Conservation (phyloP, 2,888 invertebrate species). For the Lasioglossum figueresi region DNA sequence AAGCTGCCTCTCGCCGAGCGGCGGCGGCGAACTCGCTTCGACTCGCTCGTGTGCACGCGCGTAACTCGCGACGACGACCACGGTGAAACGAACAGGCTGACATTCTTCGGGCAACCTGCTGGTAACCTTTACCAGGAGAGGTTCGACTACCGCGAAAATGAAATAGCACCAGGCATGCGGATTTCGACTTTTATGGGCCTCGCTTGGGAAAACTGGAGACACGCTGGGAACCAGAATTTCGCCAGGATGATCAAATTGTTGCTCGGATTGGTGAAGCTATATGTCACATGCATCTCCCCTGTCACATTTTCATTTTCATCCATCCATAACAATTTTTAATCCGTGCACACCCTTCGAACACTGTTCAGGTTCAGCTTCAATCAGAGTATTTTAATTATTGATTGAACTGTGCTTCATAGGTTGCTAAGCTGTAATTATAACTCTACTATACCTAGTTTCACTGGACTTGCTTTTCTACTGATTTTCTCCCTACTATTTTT, state of each 20-base stretch:
- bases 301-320: not conserved
- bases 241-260: not conserved
- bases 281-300: not conserved
- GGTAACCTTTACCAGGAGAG: constrained; percentile 51
- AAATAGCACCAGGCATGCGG: constrained; percentile 32
- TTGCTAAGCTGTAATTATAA: too few species aligned
- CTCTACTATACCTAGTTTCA: too few species aligned
- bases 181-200: constrained; percentile 47
- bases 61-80: constrained; percentile 28
- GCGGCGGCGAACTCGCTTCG: not conserved
- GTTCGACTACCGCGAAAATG: constrained; percentile 57
- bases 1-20: constrained; percentile 14
- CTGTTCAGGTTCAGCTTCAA: not conserved
- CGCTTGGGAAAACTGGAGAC: not conserved
- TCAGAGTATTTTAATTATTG: too few species aligned
- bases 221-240: not conserved
- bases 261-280: not conserved
- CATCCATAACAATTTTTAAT: not conserved
- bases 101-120: constrained; percentile 71
- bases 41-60: constrained; percentile 24
- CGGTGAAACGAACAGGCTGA: constrained; percentile 60
- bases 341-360: not conserved
- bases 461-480: too few species aligned
- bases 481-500: not conserved
- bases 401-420: too few species aligned